These are phyloP conservation scores for Phymorhynchus buccinoides DNA, from an alignment of 1,140 invertebrate genomes.

Conservation along the genomic window DNA sequence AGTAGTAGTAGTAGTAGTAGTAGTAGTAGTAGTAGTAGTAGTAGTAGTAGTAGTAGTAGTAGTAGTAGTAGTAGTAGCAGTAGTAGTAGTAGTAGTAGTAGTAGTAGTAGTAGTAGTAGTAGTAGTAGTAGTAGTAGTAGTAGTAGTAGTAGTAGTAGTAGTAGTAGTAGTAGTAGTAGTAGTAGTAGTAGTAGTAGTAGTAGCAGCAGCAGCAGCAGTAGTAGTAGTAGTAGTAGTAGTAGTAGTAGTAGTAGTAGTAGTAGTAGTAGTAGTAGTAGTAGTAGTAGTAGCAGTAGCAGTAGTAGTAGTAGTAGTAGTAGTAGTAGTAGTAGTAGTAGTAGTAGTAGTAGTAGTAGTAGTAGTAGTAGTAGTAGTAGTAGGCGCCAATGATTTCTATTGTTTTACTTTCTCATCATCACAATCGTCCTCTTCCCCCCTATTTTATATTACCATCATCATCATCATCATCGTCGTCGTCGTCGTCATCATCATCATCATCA, in stretches of 20 bases:
- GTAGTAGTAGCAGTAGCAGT: background rate
- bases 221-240: background rate
- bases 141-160: background rate
- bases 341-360: conserved; percentile 25
- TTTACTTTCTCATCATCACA: background rate
- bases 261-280: background rate
- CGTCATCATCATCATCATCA: background rate
- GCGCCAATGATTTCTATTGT: background rate
- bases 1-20: conserved; percentile 11
- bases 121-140: background rate
- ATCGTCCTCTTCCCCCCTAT: too few relatives aligned
- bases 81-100: background rate
- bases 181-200: conserved; percentile 20
- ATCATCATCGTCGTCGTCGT: background rate
- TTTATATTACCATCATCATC: too few relatives aligned
- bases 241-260: background rate
- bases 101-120: background rate
- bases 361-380: conserved; percentile 25
- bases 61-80: background rate
- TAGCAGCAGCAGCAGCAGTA: background rate
- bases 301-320: conserved; percentile 21
- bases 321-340: conserved; percentile 29
- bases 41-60: background rate
- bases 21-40: background rate
- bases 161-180: conserved; percentile 25